Conservation (phyloP, 2,113 vertebrate species). For the Clarias macrocephalus region DNA sequence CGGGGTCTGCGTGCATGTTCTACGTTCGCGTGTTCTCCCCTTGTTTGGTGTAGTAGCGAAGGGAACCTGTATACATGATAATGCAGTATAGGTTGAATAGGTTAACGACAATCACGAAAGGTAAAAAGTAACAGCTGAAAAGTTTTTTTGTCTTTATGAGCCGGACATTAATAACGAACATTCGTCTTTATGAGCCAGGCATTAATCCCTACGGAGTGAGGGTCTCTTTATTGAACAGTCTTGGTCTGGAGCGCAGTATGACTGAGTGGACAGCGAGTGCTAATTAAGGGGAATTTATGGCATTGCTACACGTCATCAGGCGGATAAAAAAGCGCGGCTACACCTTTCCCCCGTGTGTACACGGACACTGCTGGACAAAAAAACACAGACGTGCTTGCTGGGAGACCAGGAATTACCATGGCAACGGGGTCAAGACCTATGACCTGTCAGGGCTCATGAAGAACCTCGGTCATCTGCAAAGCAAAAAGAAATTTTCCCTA, state of each 20-base stretch:
- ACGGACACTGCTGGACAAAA: slow-evolving; percentile 39
- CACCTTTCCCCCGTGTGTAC: neutral
- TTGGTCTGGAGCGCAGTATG: neutral
- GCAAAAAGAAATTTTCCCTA: slow-evolving; percentile 34
- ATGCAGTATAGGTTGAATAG: neutral
- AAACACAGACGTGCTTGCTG: slow-evolving; percentile 60
- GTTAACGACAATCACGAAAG: neutral
- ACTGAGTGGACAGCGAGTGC: slow-evolving; percentile 26
- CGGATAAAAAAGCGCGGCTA: slow-evolving; percentile 3
- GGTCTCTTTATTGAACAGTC: neutral
- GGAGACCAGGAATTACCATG: slow-evolving; percentile 59
- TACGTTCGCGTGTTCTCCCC: too few species aligned
- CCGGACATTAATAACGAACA: neutral
- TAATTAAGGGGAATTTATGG: slow-evolving; percentile 38
- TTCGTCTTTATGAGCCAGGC: neutral
- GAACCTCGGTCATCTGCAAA: slow-evolving; percentile 50
- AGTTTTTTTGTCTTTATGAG: neutral
- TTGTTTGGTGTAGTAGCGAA: too few species aligned
- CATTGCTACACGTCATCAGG: slow-evolving; percentile 10
- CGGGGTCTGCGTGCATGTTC: too few species aligned
- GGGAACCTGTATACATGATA: too few species aligned
- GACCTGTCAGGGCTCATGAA: slow-evolving; percentile 58
- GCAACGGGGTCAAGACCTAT: slow-evolving; percentile 65
- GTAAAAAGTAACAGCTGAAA: neutral
- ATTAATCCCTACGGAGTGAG: neutral